Conservation (phyloP, 2,888 invertebrate genomes). For the Melitaea athalia region DNA sequence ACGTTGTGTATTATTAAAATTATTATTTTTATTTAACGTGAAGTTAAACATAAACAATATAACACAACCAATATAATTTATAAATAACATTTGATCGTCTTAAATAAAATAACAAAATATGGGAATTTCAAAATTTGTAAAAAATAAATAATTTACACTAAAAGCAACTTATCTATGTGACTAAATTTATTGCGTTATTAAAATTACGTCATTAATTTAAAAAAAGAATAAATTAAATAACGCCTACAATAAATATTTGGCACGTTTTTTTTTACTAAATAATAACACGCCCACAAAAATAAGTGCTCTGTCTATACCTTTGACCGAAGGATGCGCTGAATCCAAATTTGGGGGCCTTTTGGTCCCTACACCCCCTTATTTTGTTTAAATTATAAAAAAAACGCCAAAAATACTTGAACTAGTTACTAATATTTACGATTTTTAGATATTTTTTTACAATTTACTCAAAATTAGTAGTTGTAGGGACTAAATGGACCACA, state of each 20-base stretch:
- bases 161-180: slow-evolving; percentile 5
- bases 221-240: slow-evolving; percentile 4
- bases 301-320: neutral
- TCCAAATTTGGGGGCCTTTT: too few species aligned
- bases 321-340: too few species aligned
- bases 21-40: slow-evolving; percentile 24
- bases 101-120: slow-evolving; percentile 5
- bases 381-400: too few species aligned
- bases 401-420: too few species aligned
- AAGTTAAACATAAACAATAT: slow-evolving; percentile 28
- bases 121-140: slow-evolving; percentile 5
- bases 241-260: slow-evolving; percentile 42
- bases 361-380: too few species aligned
- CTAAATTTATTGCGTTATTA: slow-evolving; percentile 21
- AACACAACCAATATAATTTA: slow-evolving; percentile 26
- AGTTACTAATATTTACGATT: too few species aligned
- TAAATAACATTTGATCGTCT: slow-evolving; percentile 26
- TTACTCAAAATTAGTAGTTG: too few species aligned
- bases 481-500: too few species aligned
- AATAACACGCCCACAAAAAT: slow-evolving; percentile 19
- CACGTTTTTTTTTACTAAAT: slow-evolving; percentile 34
- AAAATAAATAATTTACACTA: slow-evolving; percentile 1
- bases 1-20: slow-evolving; percentile 21
- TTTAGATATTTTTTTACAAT: too few species aligned
- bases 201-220: slow-evolving; percentile 20